These are phyloP conservation scores for Amphiprion percula DNA, from an alignment of 2,113 vertebrate genomes.

Conservation along the genomic window DNA sequence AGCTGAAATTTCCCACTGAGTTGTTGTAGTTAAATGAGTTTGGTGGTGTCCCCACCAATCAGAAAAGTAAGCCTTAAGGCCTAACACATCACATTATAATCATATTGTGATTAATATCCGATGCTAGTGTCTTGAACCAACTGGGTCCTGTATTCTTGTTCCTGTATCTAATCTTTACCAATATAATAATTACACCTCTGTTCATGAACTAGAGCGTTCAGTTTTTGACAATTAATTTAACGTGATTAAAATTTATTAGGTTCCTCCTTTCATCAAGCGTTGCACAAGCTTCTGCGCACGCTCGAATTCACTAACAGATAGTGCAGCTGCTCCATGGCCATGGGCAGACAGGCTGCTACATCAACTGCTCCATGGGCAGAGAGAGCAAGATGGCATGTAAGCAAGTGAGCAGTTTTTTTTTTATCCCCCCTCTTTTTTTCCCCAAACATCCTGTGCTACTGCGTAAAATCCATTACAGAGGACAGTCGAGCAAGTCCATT, in stretches of 20 bases:
- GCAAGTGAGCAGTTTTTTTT: constrained; percentile 66
- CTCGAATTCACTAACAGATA: constrained; percentile 80
- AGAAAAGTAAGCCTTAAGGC: constrained; percentile 21
- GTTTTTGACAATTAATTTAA: constrained; percentile 79
- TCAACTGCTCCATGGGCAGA: constrained; percentile 78
- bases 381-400: constrained; percentile 75
- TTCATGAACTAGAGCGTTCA: constrained; percentile 65
- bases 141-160: constrained; percentile 30
- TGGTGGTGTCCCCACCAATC: background rate
- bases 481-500: constrained; percentile 53
- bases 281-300: constrained; percentile 75
- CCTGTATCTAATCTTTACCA: constrained; percentile 61
- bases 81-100: constrained; percentile 28
- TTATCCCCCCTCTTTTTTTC: background rate
- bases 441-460: constrained; percentile 55
- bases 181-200: constrained; percentile 70
- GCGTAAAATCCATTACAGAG: constrained; percentile 49
- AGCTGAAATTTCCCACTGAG: constrained; percentile 14
- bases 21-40: constrained; percentile 34
- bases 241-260: constrained; percentile 77
- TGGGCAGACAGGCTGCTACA: constrained; percentile 81
- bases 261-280: constrained; percentile 66
- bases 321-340: constrained; percentile 83
- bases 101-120: constrained; percentile 43
- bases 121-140: constrained; percentile 39